Evolutionary conservation across 2,797 vertebrate species (phyloP).

Genomic region (Sebastes flavidus): DNA sequence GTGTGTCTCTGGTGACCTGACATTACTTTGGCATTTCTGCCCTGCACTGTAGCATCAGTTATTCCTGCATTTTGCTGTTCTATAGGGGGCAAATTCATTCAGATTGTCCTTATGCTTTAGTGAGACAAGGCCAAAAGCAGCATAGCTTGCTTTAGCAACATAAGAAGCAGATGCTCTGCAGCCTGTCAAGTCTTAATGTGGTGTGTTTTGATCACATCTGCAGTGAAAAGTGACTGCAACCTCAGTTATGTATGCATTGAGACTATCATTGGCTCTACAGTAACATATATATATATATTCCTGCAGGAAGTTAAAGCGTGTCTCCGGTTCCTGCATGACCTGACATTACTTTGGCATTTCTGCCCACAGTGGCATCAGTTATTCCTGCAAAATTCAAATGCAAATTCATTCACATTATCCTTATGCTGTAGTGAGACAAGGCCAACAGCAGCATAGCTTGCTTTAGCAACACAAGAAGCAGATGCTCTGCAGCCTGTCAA

Average conservation of each 20-base stretch:
- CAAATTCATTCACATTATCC: not conserved
- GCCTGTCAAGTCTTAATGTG: not conserved
- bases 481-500: constrained; percentile 1
- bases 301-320: constrained; percentile 9
- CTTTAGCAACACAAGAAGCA: constrained; percentile 10
- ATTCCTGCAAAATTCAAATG: not conserved
- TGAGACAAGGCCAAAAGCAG: constrained; percentile 1
- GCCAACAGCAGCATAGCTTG: not conserved
- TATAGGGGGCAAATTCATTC: not conserved
- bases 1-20: constrained; percentile 29
- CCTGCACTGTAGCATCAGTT: not conserved
- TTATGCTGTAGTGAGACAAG: not conserved
- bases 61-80: not conserved
- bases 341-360: constrained; percentile 28
- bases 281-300: not conserved
- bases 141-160: constrained; percentile 6
- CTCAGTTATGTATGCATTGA: not conserved
- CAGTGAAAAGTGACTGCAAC: constrained; percentile 16
- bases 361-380: not conserved
- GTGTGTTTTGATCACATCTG: constrained; percentile 36
- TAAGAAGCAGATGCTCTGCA: constrained; percentile 1
- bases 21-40: constrained; percentile 27
- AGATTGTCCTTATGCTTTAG: not conserved
- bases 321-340: constrained; percentile 28
- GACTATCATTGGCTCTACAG: not conserved